Conservation (phyloP, 2,113 vertebrate species). For the Pedetes capensis region DNA sequence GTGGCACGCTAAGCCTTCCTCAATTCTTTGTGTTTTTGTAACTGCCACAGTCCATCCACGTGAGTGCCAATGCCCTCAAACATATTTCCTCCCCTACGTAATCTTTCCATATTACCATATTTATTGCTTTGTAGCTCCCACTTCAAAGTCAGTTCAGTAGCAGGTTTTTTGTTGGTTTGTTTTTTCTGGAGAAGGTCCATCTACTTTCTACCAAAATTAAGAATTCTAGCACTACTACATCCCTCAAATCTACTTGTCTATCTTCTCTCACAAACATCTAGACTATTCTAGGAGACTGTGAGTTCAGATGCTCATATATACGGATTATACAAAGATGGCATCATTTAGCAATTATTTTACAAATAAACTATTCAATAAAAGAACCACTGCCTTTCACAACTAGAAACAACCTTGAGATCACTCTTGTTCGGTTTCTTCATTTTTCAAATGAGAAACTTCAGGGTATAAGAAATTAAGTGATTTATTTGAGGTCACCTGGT, state of each 20-base stretch:
- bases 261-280: not conserved
- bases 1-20: not conserved
- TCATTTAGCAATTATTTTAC: not conserved
- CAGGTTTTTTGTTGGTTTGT: not conserved
- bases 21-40: too few species aligned
- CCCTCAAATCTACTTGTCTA: not conserved
- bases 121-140: not conserved
- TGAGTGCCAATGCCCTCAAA: not conserved
- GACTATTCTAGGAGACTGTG: not conserved
- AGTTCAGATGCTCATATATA: not conserved
- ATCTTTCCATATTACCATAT: not conserved
- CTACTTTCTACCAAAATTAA: not conserved
- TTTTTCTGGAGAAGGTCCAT: not conserved
- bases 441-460: not conserved
- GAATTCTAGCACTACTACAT: not conserved
- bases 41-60: not conserved
- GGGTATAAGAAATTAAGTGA: not conserved
- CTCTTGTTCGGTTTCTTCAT: not conserved
- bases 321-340: not conserved
- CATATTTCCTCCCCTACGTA: rapidly evolving
- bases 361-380: not conserved
- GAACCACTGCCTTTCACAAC: not conserved
- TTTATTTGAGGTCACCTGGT: not conserved
- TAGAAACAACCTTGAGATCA: not conserved
- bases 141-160: not conserved